Evolutionary conservation across 2,888 invertebrate species (phyloP).

Genomic region (Busseola fusca): DNA sequence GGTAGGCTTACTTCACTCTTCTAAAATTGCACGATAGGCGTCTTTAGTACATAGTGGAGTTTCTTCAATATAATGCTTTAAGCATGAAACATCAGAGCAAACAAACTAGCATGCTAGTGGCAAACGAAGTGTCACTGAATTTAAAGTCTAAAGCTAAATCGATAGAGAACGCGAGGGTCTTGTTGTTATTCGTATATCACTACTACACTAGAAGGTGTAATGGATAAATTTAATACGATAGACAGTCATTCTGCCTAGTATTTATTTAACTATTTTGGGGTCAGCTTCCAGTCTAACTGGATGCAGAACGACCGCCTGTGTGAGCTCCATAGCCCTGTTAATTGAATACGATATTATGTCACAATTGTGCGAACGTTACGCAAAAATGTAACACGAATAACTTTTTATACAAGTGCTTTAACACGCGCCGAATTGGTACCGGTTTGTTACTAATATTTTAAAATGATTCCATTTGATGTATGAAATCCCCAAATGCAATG

Average conservation of each 20-base stretch:
- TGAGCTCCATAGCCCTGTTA: not conserved
- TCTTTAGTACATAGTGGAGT: not conserved
- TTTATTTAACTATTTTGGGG: not conserved
- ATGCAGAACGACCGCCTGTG: not conserved
- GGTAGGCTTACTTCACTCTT: not conserved
- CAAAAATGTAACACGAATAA: not conserved
- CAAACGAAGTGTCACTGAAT: not conserved
- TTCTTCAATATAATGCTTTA: not conserved
- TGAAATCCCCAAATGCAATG: constrained; percentile 25
- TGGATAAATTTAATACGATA: not conserved
- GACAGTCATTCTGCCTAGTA: too few species aligned
- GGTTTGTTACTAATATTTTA: not conserved
- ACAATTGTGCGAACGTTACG: not conserved
- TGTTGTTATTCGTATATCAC: not conserved
- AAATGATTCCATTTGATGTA: not conserved
- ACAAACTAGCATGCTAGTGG: not conserved
- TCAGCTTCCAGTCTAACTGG: not conserved
- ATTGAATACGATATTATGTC: not conserved
- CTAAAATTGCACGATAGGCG: not conserved
- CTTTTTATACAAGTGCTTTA: not conserved
- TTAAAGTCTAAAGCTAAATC: not conserved
- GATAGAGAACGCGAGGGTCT: not conserved
- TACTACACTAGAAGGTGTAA: too few species aligned
- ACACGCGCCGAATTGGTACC: not conserved
- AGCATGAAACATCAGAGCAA: not conserved